Evolutionary conservation across 2,797 vertebrate species (phyloP).

Genomic region (Lepus townsendii): DNA sequence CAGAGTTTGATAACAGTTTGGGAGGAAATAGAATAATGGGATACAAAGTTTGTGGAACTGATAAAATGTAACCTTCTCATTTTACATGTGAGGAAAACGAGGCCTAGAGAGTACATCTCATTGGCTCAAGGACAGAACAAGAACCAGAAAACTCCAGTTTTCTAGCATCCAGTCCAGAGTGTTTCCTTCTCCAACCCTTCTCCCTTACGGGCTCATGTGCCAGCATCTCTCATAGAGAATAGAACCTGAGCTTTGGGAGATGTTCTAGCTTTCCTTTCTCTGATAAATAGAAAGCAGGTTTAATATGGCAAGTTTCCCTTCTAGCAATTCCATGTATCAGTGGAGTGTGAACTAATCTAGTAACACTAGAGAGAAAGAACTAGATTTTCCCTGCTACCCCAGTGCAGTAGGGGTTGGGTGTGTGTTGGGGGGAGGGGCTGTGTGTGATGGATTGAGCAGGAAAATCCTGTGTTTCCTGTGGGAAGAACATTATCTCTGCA

Average conservation of each 20-base stretch:
- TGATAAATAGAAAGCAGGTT: constrained; percentile 14
- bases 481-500: background rate
- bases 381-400: background rate
- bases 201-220: background rate
- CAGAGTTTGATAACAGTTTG: constrained; percentile 19
- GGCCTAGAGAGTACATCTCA: background rate
- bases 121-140: constrained; percentile 46
- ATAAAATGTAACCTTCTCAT: background rate
- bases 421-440: background rate
- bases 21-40: constrained; percentile 37
- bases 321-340: background rate
- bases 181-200: background rate
- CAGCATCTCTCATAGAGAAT: background rate
- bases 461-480: background rate
- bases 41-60: constrained; percentile 36
- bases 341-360: background rate
- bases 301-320: constrained; percentile 44
- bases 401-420: background rate
- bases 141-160: constrained; percentile 39
- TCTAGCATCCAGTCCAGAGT: constrained; percentile 5
- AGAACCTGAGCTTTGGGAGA: background rate
- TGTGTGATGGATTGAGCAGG: background rate
- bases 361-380: background rate
- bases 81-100: constrained; percentile 48
- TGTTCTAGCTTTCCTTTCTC: constrained; percentile 41